phyloP scores from a whole-genome alignment of 1,140 invertebrate genomes.

The Chrysomallon squamiferum region DNA sequence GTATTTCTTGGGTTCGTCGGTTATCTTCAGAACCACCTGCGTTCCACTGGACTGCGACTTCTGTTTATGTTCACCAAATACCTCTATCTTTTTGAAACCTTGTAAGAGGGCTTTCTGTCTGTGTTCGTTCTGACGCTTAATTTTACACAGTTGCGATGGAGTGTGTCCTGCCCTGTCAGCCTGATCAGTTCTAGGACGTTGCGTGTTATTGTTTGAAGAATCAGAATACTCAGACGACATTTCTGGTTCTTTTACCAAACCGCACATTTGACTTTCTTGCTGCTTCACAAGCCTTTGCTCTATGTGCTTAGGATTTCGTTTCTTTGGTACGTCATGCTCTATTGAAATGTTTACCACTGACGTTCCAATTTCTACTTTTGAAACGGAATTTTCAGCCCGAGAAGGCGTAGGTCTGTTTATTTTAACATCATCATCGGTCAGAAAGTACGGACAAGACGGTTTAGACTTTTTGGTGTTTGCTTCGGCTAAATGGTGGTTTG shows the following conservation, averaged over 20 bases:
- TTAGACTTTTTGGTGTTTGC: background rate
- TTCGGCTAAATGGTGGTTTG: too few species aligned
- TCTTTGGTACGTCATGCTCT: background rate
- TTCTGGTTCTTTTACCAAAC: too few species aligned
- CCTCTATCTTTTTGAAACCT: conserved; percentile 2
- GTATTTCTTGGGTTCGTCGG: background rate
- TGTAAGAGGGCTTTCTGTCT: background rate
- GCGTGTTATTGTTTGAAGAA: too few species aligned
- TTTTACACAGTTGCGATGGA: background rate
- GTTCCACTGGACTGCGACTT: background rate
- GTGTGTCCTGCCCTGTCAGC: too few species aligned
- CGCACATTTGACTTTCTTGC: background rate
- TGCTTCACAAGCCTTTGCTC: background rate
- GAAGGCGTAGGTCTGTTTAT: too few species aligned
- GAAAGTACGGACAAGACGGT: background rate
- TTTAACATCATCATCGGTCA: background rate
- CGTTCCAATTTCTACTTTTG: background rate
- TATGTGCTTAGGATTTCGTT: background rate
- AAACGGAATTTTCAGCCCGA: too few species aligned
- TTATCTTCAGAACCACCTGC: background rate
- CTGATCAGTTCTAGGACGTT: too few species aligned
- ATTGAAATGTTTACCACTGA: conserved; percentile 1
- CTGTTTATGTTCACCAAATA: background rate
- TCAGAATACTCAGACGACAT: too few species aligned
- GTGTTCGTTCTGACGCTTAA: background rate